These are phyloP conservation scores for Blastobasis lacticolella DNA, from an alignment of 2,888 invertebrate species.

Conservation along the genomic window DNA sequence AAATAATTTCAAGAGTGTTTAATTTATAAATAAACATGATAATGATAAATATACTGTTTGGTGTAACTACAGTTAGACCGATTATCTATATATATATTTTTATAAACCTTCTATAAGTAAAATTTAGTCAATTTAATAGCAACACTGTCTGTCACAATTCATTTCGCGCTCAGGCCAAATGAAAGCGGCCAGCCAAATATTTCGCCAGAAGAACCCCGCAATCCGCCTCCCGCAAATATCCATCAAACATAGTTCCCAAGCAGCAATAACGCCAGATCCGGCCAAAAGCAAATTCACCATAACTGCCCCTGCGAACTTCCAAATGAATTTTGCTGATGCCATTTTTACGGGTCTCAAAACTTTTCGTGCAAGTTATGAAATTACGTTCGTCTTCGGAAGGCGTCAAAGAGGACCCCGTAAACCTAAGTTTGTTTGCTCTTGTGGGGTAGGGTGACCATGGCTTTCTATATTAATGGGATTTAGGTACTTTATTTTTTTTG, in stretches of 20 bases:
- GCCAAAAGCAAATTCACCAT: background rate
- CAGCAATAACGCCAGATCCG: background rate
- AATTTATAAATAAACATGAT: too few relatives aligned
- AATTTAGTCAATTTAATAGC: background rate
- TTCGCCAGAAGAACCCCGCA: background rate
- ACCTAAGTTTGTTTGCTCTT: background rate
- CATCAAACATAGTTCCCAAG: background rate
- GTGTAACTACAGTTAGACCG: too few relatives aligned
- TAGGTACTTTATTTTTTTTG: too few relatives aligned
- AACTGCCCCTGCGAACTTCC: background rate
- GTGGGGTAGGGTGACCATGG: too few relatives aligned
- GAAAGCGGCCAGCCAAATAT: background rate
- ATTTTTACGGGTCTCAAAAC: slow-evolving; percentile 4
- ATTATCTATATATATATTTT: too few relatives aligned
- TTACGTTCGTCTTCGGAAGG: slow-evolving; percentile 4
- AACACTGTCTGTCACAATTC: background rate
- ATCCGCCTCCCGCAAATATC: background rate
- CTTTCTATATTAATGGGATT: too few relatives aligned
- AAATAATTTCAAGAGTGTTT: too few relatives aligned
- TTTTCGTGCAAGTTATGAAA: slow-evolving; percentile 4
- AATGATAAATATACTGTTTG: too few relatives aligned
- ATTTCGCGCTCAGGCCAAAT: background rate
- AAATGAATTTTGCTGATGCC: slow-evolving; percentile 4
- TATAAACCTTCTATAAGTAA: too few relatives aligned
- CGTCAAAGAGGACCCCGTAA: background rate